Evolutionary conservation across 2,888 invertebrate genomes (phyloP), one percentile per base, ranked within the genome.

Genomic region (Xanthia icteritia): DNA sequence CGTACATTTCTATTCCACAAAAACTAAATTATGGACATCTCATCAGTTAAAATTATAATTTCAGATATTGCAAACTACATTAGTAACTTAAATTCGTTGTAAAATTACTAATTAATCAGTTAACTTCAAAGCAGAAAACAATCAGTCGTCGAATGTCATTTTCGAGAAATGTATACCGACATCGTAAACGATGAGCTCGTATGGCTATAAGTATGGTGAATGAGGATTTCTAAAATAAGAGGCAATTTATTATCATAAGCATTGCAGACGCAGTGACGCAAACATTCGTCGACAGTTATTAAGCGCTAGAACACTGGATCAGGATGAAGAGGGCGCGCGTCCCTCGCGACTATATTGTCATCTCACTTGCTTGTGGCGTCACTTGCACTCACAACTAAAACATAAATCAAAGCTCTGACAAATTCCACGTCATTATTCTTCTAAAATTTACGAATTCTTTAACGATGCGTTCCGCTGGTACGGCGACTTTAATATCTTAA

Each of bases 161-260:
- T 92, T 90, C 89, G 88, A 94, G 93, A 94, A 93, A 94, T 93
- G 92, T 91, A 91, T 92, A 92, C 90, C 91, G 91, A 89, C 90
- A 89, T 91, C 92, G 92, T 93, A 92, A 94, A 93, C 93, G 91
- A 94, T 93, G 93, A 91, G 91, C 90, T 91, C 90, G 91, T 91
- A 92, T 90, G 91, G 91, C 91, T 92, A 92, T 93, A 92, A 92
- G 91, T 90, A 92, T 91, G 91, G 91, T 95, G 95, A 95, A 95
- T 95, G 95, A 94, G 94, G 90, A 94, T 93, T 94, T 94, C 96
- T 96, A 96, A 96, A 96, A 95, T 96, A 95, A 96, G 95, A 94
- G 89, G 91, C 93, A 92, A 96, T 96, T 95, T 95, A 96, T 96
- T 94, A 96, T 92, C 91, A 91, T 93, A 93, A 94, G 94, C 94